Evolutionary conservation across 2,888 invertebrate species (phyloP), one percentile per base, ranked within the genome.

Genomic region (Drosophila basisetae): DNA sequence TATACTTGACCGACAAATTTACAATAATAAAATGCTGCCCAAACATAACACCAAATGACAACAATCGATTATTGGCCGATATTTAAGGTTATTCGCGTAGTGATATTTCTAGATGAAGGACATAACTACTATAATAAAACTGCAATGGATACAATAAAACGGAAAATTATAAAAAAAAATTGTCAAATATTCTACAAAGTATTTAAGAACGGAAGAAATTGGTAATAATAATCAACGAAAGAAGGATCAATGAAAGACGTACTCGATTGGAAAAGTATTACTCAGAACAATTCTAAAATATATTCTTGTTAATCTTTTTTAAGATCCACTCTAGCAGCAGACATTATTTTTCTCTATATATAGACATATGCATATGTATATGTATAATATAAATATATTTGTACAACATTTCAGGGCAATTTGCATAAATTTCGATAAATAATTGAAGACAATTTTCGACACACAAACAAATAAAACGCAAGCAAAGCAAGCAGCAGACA

Each of bases 381-480:
- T 11, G 11, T 43, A 43, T 53, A 54, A 18, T 33, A 28, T 54
- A n/a, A 43, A 56, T 61, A 56, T 61, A 68, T 65, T 47, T 68
- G 22, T 75, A 61, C 25, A 76, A 30, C 28, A 70, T 73, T 76
- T 64, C 49, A 59, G 62, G 53, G 41, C 71, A 79, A 82, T 81
- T 82, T 76, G 69, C 74, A 79, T 81, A 79, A 79, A 76, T 79
- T 81, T 79, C 77, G 74, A 82, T 79, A 77, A 74, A 54, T 64
- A 79, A 81, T 82, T 82, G 76, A 81, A 72, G 66, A 9, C 71
- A 62, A 66, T 76, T 73, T 65, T 39, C 13, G 52, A 73, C 43
- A 63, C 22, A 33, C n/a, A 30, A 31, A 33, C 13, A 33, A 53
- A 39, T 13, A 18, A 28, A 7, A 22, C 18, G 4, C 7, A 41